Base-by-base conservation (phyloP, 2,113 vertebrate genomes). In the Petromus typicus region DNA sequence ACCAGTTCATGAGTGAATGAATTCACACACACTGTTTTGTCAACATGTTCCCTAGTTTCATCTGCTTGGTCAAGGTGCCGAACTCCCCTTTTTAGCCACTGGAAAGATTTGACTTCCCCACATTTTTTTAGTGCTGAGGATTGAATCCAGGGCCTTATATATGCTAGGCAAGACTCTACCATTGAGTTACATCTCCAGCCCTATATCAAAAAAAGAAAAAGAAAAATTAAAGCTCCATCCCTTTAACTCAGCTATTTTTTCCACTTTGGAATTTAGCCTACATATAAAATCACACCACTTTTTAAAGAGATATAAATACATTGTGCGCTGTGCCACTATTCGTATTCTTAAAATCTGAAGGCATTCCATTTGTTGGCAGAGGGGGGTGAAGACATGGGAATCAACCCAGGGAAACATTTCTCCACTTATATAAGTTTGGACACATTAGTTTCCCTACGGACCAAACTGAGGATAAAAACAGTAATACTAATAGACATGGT, bases 201-300 rank as follows among this genome's bases (percentile, higher is more conserved):
- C 48, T 51, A 10, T 51, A 51, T 51, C 48, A 51, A 51, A 51
- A 51, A 51, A 51, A 51, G 48, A 51, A 51, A 51, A 51, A 51
- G 48, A 51, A 51, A 51, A 51, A 51, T 51, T 51, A 51, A 51
- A 51, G 48, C 48, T 7, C 10, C 48, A 51, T 51, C 6, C 10
- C 48, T 51, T 51, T 51, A 51, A 51, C 48, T 51, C 48, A 51
- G 48, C 48, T 51, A 51, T 73, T 73, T 67, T 87, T 94, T 66
- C 23, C 30, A 64, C 86, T 81, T 91, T 71, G 69, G 75, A 95
- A 43, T 83, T 78, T 79, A 83, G 56, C 48, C n/a, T 84, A 88
- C 48, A 84, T 67, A 61, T 66, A 56, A 8, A 59, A 12, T 59
- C n/a, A 76, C 14, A 48, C n/a, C n/a, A 34, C 43, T 85, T 75